Evolutionary conservation across 2,113 vertebrate genomes (phyloP), one percentile per base, ranked within the genome.

Genomic region (Leucopsar rothschildi): DNA sequence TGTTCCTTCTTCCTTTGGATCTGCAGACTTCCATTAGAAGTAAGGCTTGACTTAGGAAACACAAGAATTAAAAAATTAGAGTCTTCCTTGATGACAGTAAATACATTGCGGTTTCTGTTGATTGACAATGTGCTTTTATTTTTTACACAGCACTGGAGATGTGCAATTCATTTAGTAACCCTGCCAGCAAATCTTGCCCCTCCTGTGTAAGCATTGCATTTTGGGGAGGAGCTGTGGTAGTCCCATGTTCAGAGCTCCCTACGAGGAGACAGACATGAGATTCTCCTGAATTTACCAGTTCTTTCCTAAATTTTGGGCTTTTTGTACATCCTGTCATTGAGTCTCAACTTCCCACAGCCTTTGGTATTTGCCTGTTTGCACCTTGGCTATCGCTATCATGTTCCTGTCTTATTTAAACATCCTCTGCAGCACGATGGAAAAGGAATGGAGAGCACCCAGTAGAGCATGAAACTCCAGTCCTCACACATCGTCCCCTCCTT

Each of bases 181-280:
- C 22, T 59, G 27, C 13, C n/a, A 78, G 50, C 7, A 60, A 57
- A 68, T 76, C 28, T 11, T 79, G 25, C 5, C 11, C 5, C 18
- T 27, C 13, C 13, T 25, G 8, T 33, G n/a, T 25, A 69, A 57
- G 35, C 15, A 9, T 0, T 57, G 25, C 4, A 5, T 20, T 69
- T 0, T 37, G 42, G 24, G 29, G 10, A 88, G 12, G 31, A 88
- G 7, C 10, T 56, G 27, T 0, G 0, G 10, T 42, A 86, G 42
- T 49, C 14, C 17, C 22, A 22, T 5, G 2, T 65, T 83, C 45
- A 86, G n/a, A 77, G 25, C 5, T 6, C 1, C 20, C 83, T 71
- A 33, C 29, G 13, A 83, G 13, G 14, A 63, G 8, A 44, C 16
- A 90, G 22, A 23, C 22, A 33, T 0, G 1, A 88, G 5, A 10